phyloP scores from a whole-genome alignment of 2,888 invertebrate genomes.

The Helicoverpa assulta region DNA sequence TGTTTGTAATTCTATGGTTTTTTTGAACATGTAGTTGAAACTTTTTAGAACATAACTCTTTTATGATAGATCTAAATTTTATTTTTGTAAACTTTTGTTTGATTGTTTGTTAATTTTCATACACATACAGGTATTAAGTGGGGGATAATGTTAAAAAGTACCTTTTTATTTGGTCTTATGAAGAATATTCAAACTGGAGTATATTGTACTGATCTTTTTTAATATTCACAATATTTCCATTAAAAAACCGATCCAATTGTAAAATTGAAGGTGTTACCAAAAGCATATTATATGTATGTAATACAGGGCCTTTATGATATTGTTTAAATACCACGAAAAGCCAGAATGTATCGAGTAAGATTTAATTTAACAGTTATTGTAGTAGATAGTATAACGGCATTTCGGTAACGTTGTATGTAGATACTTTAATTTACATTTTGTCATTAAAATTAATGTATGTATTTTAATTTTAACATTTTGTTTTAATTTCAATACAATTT shows the following conservation, averaged over 20 bases:
- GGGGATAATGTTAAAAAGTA: no score
- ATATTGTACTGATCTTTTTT: background rate
- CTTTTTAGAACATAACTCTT: no score
- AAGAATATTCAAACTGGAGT: background rate
- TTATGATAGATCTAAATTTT: no score
- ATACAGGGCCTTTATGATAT: background rate
- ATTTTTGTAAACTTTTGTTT: no score
- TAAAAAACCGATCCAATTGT: no score
- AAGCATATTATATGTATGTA: no score
- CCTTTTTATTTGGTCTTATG: background rate
- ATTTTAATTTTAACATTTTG: conserved; percentile 7
- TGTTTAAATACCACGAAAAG: conserved; percentile 18
- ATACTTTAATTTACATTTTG: conserved; percentile 6
- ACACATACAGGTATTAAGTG: no score
- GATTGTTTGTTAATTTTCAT: no score
- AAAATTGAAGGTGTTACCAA: no score
- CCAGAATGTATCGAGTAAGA: conserved; percentile 1
- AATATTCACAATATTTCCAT: no score
- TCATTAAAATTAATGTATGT: conserved; percentile 3
- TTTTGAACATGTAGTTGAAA: no score
- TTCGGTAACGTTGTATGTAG: background rate
- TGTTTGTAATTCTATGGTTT: background rate
- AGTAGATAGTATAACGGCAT: background rate
- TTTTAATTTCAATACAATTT: conserved; percentile 6
- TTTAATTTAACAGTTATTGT: conserved; percentile 29